Evolutionary conservation across 53 echinoderm and acorn worm genomes (phyloP).

Genomic region (Stichopus horrens): DNA sequence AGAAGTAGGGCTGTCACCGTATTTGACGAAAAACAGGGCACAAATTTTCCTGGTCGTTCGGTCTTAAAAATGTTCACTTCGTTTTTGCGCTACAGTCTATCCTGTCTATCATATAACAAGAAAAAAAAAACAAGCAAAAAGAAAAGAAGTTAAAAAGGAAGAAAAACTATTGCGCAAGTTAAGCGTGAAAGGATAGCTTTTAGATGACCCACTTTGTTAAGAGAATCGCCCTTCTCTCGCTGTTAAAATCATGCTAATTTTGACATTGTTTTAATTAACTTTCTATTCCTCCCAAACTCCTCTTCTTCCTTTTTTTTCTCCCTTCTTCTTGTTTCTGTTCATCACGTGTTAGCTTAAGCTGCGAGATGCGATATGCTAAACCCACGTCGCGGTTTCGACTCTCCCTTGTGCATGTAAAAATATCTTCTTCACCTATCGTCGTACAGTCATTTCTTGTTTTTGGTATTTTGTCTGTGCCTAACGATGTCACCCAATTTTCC

Average conservation of each 20-base stretch:
- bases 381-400: neutral
- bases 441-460: neutral
- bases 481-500: constrained; percentile 19
- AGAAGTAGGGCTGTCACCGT: constrained; percentile 3
- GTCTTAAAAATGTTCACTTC: neutral
- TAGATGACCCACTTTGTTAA: neutral
- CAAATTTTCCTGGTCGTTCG: neutral
- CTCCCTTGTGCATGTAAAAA: neutral
- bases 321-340: neutral
- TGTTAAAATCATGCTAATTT: neutral
- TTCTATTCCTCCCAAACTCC: too few relatives aligned
- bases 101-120: neutral
- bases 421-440: neutral
- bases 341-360: neutral
- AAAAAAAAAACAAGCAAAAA: neutral
- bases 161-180: neutral
- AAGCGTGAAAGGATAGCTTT: neutral
- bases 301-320: neutral
- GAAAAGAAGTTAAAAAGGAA: too few relatives aligned
- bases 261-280: neutral
- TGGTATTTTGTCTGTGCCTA: neutral
- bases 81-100: neutral
- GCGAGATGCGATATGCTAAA: neutral
- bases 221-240: neutral
- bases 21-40: neutral